Evolutionary conservation across 2,888 invertebrate species (phyloP).

Genomic region (Himalopsyche kuldschensis): DNA sequence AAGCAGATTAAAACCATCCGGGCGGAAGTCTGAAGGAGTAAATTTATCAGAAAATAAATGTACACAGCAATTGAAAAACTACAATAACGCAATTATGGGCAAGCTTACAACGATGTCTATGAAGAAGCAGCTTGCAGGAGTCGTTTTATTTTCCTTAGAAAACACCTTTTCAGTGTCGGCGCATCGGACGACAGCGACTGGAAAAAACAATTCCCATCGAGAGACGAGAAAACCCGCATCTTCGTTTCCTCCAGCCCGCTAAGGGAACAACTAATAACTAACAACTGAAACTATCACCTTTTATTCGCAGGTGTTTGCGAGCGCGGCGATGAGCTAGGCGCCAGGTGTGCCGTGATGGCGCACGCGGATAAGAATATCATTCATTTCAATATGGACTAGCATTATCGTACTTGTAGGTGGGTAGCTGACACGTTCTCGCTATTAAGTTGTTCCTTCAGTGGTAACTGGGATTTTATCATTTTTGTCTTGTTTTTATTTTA

Average conservation of each 20-base stretch:
- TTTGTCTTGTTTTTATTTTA: not conserved
- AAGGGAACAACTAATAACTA: not conserved
- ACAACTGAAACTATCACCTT: not conserved
- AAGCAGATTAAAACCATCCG: not conserved
- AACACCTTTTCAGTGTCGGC: slow-evolving; percentile 8
- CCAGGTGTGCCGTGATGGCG: not conserved
- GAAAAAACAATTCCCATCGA: slow-evolving; percentile 4
- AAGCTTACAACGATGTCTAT: not conserved
- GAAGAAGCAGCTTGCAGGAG: slow-evolving; percentile 7
- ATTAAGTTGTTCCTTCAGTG: not conserved
- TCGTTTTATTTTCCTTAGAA: slow-evolving; percentile 17
- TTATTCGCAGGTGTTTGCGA: not conserved
- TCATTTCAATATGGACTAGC: not conserved
- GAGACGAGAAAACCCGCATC: slow-evolving; percentile 12
- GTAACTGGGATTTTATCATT: not conserved
- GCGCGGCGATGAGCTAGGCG: not conserved
- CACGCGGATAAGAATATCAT: not conserved
- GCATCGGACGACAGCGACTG: not conserved
- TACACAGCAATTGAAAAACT: not conserved
- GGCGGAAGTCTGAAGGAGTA: not conserved
- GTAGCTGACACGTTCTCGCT: not conserved
- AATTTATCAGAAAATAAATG: not conserved
- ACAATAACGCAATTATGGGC: not conserved
- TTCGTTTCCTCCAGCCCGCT: not conserved
- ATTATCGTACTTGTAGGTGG: not conserved